Conservation (phyloP, 1,140 invertebrate genomes). For the Anoplolepis gracilipes region DNA sequence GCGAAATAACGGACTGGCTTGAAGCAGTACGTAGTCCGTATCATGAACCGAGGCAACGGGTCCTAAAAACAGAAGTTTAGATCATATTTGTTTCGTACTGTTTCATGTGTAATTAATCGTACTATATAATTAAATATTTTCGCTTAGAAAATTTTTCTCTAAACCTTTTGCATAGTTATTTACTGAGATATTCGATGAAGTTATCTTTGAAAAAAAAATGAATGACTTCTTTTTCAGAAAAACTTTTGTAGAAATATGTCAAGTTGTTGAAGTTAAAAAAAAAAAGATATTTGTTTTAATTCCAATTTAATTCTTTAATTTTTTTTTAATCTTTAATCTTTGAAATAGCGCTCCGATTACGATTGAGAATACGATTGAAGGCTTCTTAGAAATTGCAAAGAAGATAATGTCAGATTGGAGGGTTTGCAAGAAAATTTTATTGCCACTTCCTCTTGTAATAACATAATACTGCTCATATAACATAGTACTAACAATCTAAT, state of each 20-base stretch:
- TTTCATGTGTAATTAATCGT: neutral
- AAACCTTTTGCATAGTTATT: neutral
- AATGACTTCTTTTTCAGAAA: neutral
- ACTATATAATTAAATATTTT: neutral
- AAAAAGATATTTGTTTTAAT: conserved; percentile 7
- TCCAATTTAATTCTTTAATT: neutral
- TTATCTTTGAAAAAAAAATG: conserved; percentile 7
- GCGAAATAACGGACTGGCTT: conserved; percentile 85
- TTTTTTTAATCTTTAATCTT: neutral
- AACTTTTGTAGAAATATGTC: neutral
- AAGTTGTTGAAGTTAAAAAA: neutral
- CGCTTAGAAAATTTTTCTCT: neutral
- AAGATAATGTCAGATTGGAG: conserved; percentile 65
- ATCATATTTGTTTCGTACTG: conserved; percentile 1
- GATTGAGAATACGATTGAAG: conserved; percentile 2
- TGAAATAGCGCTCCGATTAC: neutral
- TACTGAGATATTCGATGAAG: neutral
- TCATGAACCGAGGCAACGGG: conserved; percentile 75
- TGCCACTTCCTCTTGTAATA: conserved; percentile 64
- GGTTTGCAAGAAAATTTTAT: conserved; percentile 70
- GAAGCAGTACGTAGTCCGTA: conserved; percentile 87
- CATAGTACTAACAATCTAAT: conserved; percentile 54
- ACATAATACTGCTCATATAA: conserved; percentile 66
- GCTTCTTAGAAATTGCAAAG: conserved; percentile 53
- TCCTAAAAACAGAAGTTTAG: conserved; percentile 65